Percentiles rank a stretch among this genome's conserved stretches.
Evolutionary conservation across 2,113 vertebrate genomes (phyloP).

Genomic region (Neolamprologus sp.): DNA sequence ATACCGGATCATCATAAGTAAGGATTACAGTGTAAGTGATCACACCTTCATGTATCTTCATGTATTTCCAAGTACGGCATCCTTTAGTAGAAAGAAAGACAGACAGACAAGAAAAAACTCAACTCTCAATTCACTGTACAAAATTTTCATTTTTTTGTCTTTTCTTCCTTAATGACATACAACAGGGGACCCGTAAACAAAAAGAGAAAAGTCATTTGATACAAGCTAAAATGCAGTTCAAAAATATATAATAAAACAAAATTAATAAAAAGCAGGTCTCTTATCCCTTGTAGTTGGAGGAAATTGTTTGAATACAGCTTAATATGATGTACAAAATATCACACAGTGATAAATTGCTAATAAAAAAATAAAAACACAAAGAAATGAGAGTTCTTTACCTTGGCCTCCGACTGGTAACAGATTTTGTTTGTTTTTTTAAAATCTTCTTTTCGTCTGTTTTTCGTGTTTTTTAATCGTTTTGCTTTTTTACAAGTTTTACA

Average conservation of each 20-base stretch:
- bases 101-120: neutral
- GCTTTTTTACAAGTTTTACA: constrained; percentile 54
- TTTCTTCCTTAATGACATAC: constrained; percentile 71
- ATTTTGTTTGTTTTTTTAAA: neutral
- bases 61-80: neutral
- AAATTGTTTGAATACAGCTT: constrained; percentile 73
- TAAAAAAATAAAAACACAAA: constrained; percentile 73
- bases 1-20: neutral
- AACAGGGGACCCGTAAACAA: constrained; percentile 71
- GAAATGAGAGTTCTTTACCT: constrained; percentile 69
- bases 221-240: constrained; percentile 72
- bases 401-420: constrained; percentile 67
- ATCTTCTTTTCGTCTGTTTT: constrained; percentile 5
- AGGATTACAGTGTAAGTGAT: neutral
- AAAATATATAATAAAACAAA: constrained; percentile 73
- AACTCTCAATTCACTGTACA: constrained; percentile 63
- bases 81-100: neutral
- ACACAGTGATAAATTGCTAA: constrained; percentile 87
- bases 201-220: constrained; percentile 66
- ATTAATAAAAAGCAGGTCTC: constrained; percentile 72
- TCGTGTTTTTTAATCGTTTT: constrained; percentile 32
- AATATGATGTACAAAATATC: constrained; percentile 83
- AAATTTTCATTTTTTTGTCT: constrained; percentile 66
- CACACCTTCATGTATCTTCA: neutral
- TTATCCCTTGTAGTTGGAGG: constrained; percentile 71